Percentiles rank a stretch among this genome's conserved stretches.
Evolutionary conservation across 2,888 invertebrate genomes (phyloP).

Genomic region (Tetrapedia diversipes): DNA sequence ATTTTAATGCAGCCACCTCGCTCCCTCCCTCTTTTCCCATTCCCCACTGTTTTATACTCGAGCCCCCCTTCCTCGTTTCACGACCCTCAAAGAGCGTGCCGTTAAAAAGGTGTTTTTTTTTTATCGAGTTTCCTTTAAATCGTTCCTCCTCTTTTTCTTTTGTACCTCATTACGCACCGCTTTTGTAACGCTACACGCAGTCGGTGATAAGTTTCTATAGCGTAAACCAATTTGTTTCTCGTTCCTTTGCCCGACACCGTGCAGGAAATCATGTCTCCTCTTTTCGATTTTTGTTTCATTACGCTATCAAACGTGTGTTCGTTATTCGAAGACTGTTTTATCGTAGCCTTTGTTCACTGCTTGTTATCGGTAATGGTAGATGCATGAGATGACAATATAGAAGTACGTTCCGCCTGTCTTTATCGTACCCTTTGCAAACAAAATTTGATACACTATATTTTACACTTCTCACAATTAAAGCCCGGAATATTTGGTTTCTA

Average conservation of each 20-base stretch:
- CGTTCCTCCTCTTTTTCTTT: no score
- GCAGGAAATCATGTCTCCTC: neutral
- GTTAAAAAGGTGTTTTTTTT: constrained; percentile 11
- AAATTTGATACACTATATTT: neutral
- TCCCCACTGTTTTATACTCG: neutral
- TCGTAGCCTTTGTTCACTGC: neutral
- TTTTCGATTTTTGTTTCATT: no score
- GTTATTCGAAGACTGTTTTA: no score
- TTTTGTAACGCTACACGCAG: no score
- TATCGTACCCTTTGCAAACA: no score
- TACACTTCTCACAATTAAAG: no score
- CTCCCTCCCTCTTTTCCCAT: no score
- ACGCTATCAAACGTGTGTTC: neutral
- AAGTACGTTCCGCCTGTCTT: no score
- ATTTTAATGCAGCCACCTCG: constrained; percentile 35
- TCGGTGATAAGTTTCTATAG: constrained; percentile 2
- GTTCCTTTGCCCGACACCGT: neutral
- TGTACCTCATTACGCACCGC: neutral
- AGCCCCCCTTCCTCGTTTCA: neutral
- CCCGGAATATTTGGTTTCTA: no score
- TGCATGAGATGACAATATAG: no score
- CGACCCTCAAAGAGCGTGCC: neutral
- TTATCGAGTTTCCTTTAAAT: constrained; percentile 16
- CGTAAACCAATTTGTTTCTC: neutral
- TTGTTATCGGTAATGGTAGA: neutral